Percentiles rank a stretch among this genome's conserved stretches.
Conservation (phyloP, 2,113 vertebrate genomes). For the Sphaerodactylus townsendi region DNA sequence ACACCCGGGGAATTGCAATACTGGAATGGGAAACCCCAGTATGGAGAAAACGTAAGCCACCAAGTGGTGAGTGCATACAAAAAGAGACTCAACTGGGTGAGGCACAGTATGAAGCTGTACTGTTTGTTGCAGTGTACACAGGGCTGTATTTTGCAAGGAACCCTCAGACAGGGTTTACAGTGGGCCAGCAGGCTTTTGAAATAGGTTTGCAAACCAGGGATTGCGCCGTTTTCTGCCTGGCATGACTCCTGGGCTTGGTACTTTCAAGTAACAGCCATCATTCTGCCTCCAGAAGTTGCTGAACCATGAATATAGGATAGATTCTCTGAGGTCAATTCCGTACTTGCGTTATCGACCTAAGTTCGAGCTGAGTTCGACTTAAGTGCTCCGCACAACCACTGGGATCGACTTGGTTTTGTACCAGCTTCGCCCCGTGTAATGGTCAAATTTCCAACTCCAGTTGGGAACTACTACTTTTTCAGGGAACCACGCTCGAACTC, state of each 20-base stretch:
- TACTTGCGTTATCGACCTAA: too few relatives aligned
- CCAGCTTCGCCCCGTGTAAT: too few relatives aligned
- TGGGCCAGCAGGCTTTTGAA: neutral
- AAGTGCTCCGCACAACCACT: too few relatives aligned
- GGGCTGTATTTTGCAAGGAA: fast-evolving
- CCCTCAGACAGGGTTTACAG: neutral
- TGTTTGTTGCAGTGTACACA: constrained; percentile 33
- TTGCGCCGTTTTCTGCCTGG: neutral
- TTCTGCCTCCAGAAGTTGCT: too few relatives aligned
- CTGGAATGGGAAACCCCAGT: constrained; percentile 44
- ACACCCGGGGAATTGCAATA: constrained; percentile 37
- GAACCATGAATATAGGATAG: too few relatives aligned
- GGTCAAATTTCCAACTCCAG: too few relatives aligned
- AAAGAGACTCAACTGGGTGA: constrained; percentile 61
- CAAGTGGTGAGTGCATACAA: constrained; percentile 57
- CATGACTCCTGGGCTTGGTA: neutral
- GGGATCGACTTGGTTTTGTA: too few relatives aligned
- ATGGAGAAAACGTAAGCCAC: constrained; percentile 57
- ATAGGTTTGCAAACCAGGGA: neutral
- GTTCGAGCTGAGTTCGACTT: too few relatives aligned
- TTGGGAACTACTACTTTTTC: too few relatives aligned
- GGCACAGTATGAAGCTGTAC: constrained; percentile 52
- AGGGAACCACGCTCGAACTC: too few relatives aligned
- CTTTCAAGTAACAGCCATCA: neutral
- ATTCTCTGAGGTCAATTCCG: too few relatives aligned